These are phyloP conservation scores for Denticeps clupeoides DNA, from an alignment of 2,797 vertebrate species.

Conservation along the genomic window DNA sequence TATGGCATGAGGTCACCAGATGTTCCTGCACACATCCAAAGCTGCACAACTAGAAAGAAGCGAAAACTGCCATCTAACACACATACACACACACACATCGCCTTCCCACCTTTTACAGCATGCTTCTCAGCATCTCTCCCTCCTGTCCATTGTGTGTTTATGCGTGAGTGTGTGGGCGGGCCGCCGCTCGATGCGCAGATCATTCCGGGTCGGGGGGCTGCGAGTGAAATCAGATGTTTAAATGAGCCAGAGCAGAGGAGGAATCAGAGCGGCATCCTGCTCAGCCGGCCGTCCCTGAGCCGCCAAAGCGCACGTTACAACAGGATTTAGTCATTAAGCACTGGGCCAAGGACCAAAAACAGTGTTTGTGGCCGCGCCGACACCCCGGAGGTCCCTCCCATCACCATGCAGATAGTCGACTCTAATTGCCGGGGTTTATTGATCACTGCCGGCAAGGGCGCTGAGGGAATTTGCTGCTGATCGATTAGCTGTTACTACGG, in stretches of 20 bases:
- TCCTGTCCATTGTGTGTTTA: constrained; percentile 9
- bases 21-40: too few relatives aligned
- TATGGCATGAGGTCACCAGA: too few relatives aligned
- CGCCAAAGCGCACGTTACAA: constrained; percentile 43
- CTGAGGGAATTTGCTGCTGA: constrained; percentile 56
- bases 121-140: constrained; percentile 8
- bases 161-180: constrained; percentile 29
- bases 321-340: constrained; percentile 75
- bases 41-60: too few relatives aligned
- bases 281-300: constrained; percentile 47
- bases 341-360: constrained; percentile 74
- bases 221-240: constrained; percentile 57
- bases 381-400: constrained; percentile 58
- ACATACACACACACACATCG: too few relatives aligned
- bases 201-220: constrained; percentile 42
- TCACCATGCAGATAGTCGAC: constrained; percentile 73
- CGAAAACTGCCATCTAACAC: too few relatives aligned
- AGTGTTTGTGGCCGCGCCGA: constrained; percentile 65
- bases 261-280: constrained; percentile 51
- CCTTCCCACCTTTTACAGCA: background rate
- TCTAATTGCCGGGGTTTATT: constrained; percentile 76
- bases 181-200: constrained; percentile 40
- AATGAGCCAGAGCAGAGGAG: constrained; percentile 39
- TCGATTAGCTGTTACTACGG: constrained; percentile 72
- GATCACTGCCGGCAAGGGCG: constrained; percentile 57